Percentiles rank a stretch among this genome's conserved stretches.
phyloP scores from a whole-genome alignment of 2,797 vertebrate species.

The Podarcis siculus region DNA sequence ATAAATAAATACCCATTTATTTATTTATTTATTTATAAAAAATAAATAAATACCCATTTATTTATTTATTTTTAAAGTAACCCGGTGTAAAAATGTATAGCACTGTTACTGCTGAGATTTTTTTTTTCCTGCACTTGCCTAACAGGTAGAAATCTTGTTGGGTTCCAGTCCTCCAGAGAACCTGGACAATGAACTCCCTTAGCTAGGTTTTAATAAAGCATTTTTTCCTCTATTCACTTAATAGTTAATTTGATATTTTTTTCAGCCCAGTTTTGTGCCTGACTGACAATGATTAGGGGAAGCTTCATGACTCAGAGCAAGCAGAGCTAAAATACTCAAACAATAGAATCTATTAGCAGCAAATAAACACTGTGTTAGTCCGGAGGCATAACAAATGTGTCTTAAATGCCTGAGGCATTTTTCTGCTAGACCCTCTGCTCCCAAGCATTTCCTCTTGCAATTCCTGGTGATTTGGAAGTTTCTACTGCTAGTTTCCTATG shows the following conservation, averaged over 20 bases:
- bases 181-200: not conserved
- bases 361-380: not conserved
- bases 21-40: too few relatives aligned
- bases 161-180: not conserved
- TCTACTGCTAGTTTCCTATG: not conserved
- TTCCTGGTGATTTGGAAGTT: constrained; percentile 2
- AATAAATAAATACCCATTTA: too few relatives aligned
- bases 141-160: not conserved
- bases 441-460: not conserved
- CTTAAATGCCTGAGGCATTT: constrained; percentile 1
- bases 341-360: not conserved
- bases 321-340: constrained; percentile 16
- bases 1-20: too few relatives aligned
- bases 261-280: not conserved
- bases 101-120: not conserved
- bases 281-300: not conserved
- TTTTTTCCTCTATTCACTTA: not conserved
- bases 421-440: not conserved
- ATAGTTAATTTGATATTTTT: not conserved
- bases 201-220: not conserved
- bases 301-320: not conserved
- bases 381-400: not conserved
- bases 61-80: too few relatives aligned
- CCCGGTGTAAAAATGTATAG: not conserved
- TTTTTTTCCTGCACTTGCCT: not conserved